Conservation (phyloP, 1,140 invertebrate species). For the Probaryconus sp. region DNA sequence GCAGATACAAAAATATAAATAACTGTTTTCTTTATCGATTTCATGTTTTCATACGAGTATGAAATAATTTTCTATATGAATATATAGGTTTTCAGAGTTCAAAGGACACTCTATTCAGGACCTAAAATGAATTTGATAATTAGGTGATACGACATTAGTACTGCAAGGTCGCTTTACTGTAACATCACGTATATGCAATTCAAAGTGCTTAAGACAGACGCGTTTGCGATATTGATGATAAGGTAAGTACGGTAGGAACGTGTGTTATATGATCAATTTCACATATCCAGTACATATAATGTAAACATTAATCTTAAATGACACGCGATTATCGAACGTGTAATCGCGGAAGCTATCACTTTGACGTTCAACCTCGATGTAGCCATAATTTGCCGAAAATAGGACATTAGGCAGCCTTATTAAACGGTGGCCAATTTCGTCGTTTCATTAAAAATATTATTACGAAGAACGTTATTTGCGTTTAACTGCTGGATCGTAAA, state of each 20-base stretch:
- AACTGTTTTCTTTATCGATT: no score
- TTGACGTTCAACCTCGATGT: background rate
- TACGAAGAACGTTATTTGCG: background rate
- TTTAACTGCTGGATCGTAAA: background rate
- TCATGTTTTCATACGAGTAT: no score
- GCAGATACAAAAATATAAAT: no score
- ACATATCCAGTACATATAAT: constrained; percentile 21
- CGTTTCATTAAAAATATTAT: background rate
- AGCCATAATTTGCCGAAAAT: constrained; percentile 13
- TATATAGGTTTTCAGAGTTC: background rate
- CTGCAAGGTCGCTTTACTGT: constrained; percentile 2
- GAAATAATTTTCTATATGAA: no score
- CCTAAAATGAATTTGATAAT: background rate
- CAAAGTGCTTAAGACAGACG: constrained; percentile 4
- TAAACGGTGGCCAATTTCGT: background rate
- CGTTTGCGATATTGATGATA: constrained; percentile 29
- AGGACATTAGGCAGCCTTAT: constrained; percentile 4
- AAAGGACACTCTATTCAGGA: background rate
- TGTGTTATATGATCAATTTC: constrained; percentile 35
- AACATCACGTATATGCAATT: constrained; percentile 1
- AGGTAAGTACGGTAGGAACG: constrained; percentile 8
- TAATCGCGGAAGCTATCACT: constrained; percentile 32
- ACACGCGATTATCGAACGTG: constrained; percentile 42
- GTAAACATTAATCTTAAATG: constrained; percentile 40
- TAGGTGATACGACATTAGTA: background rate